Evolutionary conservation across 2,797 vertebrate species (phyloP).

Genomic region (Scyliorhinus canicula): DNA sequence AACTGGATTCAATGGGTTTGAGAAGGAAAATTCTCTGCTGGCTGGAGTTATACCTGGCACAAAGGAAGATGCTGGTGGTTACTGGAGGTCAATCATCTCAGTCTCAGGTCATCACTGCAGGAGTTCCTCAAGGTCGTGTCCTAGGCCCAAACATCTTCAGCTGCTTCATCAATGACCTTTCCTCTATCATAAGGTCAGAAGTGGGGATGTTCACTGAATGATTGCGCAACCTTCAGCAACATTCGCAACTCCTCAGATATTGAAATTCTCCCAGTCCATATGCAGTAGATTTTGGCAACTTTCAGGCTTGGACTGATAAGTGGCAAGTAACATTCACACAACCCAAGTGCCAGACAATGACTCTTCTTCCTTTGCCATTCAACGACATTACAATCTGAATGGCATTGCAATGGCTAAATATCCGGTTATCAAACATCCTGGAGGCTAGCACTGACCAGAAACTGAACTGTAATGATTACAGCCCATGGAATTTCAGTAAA

Average conservation of each 20-base stretch:
- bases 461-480: too few species aligned
- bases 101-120: background rate
- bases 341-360: background rate
- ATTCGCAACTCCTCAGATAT: background rate
- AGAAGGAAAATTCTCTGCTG: too few species aligned
- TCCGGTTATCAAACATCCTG: too few species aligned
- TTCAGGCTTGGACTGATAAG: background rate
- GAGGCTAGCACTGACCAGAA: too few species aligned
- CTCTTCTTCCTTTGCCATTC: too few species aligned
- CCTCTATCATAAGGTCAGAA: background rate
- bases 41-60: too few species aligned
- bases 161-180: background rate
- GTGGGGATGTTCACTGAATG: background rate
- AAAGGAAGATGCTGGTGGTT: background rate
- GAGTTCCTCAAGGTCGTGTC: background rate
- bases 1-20: too few species aligned
- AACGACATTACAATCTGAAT: too few species aligned
- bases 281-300: background rate
- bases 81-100: background rate
- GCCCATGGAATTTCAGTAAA: too few species aligned
- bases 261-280: background rate
- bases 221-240: background rate
- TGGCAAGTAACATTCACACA: background rate
- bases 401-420: too few species aligned
- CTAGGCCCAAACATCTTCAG: background rate